Percentiles rank a stretch among this genome's conserved stretches.
Evolutionary conservation across 2,113 vertebrate species (phyloP).

Genomic region (Aleadryas rufinucha): DNA sequence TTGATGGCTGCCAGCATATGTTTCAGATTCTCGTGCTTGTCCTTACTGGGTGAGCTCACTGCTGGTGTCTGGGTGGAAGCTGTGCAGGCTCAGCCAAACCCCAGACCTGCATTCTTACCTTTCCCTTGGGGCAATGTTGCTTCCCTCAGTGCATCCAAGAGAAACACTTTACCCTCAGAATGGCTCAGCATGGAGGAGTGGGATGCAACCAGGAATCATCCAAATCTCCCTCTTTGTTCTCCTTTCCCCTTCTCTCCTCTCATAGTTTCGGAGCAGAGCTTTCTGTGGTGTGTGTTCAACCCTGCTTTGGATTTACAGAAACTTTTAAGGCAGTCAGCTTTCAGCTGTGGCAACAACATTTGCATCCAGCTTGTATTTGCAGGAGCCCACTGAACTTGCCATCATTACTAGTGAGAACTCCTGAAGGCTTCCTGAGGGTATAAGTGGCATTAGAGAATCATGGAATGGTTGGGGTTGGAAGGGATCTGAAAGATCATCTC

Average conservation of each 20-base stretch:
- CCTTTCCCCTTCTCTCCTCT: background rate
- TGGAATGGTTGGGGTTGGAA: background rate
- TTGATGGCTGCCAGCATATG: background rate
- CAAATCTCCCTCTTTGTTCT: background rate
- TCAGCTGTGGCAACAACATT: background rate
- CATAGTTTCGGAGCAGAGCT: background rate
- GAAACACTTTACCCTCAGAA: accelerated
- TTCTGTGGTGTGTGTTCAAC: background rate
- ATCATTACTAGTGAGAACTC: background rate
- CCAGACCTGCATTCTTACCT: background rate
- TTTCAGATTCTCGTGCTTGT: background rate
- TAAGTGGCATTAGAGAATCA: background rate
- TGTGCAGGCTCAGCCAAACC: background rate
- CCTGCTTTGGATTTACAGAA: background rate
- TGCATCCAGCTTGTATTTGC: background rate
- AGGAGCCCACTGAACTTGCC: background rate
- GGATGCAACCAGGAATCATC: background rate
- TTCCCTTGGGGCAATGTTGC: background rate
- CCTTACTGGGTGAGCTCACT: background rate
- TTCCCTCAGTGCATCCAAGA: background rate
- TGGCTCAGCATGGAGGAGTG: background rate
- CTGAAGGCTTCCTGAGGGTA: background rate
- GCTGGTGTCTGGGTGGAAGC: background rate
- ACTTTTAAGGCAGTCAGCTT: background rate
- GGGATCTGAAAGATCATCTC: background rate